Evolutionary conservation across 2,888 invertebrate genomes (phyloP), one percentile per base, ranked within the genome.

Genomic region (Dasysyrphus albostriatus): DNA sequence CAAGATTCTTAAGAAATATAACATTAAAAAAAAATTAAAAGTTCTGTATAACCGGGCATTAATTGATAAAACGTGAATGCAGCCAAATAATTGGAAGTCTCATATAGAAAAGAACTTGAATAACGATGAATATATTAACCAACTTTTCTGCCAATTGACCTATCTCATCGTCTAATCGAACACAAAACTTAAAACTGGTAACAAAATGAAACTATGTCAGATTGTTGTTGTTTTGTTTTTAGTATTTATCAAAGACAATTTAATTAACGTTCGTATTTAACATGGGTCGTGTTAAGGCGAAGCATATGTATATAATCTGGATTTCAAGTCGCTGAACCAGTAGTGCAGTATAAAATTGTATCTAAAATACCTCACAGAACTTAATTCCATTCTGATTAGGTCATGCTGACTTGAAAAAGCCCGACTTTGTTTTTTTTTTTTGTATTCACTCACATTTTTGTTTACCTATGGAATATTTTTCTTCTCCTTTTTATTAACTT

Each of bases 351-450:
- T 49, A 19, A 7, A 51, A 12, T 3, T 12, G 12, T 32, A 24
- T 24, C 51, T 51, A 78, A n/a, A n/a, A 78, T 69, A 74, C 83
- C 79, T 59, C 44, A 32, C 63, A 58, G 78, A 78, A 83, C 78
- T 87, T 61, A 83, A 87, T 87, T 87, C 87, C 87, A 75, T 79
- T 83, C 78, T 73, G 87, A 83, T 87, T 87, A 87, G 87, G 87
- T 87, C 87, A 87, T 76, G 75, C 69, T 65, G 59, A 78, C 16
- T 65, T 10, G 32, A 76, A 61, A 74, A 39, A 67, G n/a, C 10
- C 29, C n/a, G 8, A 9, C 5, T 37, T 67, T 49, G 24, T 37
- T 16, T 49, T 47, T 4, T 19, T 19, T 39, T 24, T n/a, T 16
- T 16, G 7, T 6, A 49, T 14, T 67, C 67, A 49, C 63, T 47